phyloP scores from a whole-genome alignment of 2,888 invertebrate species.

The Herminia tarsipennalis region DNA sequence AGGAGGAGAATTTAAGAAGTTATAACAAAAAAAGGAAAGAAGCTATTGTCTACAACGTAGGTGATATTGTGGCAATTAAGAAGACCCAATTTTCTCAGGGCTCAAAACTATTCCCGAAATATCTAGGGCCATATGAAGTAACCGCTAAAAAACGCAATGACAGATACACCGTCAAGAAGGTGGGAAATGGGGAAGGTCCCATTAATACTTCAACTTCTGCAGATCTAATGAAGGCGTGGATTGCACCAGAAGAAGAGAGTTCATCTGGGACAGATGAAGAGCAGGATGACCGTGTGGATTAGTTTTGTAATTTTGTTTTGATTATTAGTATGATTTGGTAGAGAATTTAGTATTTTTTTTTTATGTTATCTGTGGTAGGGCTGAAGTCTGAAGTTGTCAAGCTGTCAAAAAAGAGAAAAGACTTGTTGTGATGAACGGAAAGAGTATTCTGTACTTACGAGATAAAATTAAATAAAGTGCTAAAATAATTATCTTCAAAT shows the following conservation, averaged over 20 bases:
- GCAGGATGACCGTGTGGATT: conserved; percentile 23
- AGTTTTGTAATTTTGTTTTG: no score
- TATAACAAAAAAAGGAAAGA: conserved; percentile 35
- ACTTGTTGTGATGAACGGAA: no score
- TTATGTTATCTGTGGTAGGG: no score
- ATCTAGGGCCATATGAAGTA: neutral
- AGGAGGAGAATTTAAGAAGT: conserved; percentile 18
- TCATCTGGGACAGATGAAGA: conserved; percentile 30
- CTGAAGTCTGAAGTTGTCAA: no score
- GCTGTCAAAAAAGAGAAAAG: no score
- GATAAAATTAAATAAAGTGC: no score
- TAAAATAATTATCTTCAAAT: no score
- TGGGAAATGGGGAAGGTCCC: neutral
- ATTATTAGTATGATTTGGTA: no score
- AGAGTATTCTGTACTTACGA: no score
- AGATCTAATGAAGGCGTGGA: neutral
- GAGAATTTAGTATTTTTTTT: no score
- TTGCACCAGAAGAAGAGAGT: conserved; percentile 8
- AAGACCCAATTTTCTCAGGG: conserved; percentile 34
- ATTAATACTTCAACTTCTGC: neutral
- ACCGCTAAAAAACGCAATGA: neutral
- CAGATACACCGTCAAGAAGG: neutral
- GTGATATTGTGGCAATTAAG: conserved; percentile 40
- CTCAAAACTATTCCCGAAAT: conserved; percentile 11
- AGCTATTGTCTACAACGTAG: conserved; percentile 19